phyloP scores from a whole-genome alignment of 1,140 invertebrate species.

The Pseudoatta argentina region DNA sequence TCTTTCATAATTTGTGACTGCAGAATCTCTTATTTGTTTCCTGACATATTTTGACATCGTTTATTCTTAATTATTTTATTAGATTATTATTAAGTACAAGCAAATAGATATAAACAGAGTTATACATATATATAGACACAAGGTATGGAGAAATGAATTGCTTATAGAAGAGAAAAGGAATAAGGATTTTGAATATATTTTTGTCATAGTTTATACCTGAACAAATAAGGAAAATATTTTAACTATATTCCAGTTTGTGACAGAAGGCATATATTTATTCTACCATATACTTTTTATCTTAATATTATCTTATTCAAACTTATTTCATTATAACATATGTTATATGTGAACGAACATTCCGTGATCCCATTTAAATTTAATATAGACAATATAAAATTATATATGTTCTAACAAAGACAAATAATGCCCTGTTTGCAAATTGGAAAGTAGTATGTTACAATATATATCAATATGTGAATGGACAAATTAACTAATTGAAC shows the following conservation, averaged over 20 bases:
- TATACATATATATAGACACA: slow-evolving; percentile 73
- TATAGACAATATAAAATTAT: slow-evolving; percentile 10
- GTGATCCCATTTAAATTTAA: slow-evolving; percentile 17
- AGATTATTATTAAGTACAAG: not conserved
- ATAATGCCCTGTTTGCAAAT: slow-evolving; percentile 33
- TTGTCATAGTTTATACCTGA: slow-evolving; percentile 41
- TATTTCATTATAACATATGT: slow-evolving; percentile 34
- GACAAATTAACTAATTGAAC: slow-evolving; percentile 28
- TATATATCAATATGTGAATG: not conserved
- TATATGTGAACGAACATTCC: slow-evolving; percentile 7
- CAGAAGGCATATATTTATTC: slow-evolving; percentile 7
- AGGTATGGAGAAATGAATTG: slow-evolving; percentile 81
- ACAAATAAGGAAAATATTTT: slow-evolving; percentile 30
- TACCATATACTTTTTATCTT: not conserved
- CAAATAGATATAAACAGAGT: not conserved
- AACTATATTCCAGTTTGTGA: slow-evolving; percentile 52
- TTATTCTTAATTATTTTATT: slow-evolving; percentile 56
- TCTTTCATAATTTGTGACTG: slow-evolving; percentile 49
- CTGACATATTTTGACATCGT: not conserved
- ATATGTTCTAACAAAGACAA: not conserved
- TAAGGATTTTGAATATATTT: slow-evolving; percentile 43
- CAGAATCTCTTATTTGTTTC: slow-evolving; percentile 58
- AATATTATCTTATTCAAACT: not conserved
- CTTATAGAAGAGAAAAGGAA: slow-evolving; percentile 34
- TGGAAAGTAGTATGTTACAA: slow-evolving; percentile 40